A percentile compares a stretch with the other conserved stretches of the same genome.
Conservation (phyloP, 2,113 vertebrate species). For the Empidonax alnorum region DNA sequence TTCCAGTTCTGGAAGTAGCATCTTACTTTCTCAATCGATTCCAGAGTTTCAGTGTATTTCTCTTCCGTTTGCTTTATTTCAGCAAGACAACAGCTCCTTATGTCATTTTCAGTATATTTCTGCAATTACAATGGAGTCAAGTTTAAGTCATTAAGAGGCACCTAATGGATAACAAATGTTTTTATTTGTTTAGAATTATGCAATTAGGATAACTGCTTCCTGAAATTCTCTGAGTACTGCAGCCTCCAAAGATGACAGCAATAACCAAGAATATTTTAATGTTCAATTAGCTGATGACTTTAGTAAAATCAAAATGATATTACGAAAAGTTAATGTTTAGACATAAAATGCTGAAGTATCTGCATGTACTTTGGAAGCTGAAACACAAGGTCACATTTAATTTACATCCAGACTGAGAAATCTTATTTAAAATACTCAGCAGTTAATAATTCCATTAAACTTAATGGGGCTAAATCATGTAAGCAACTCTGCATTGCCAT, state of each 20-base stretch:
- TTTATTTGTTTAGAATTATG: constrained; percentile 35
- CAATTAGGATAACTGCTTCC: constrained; percentile 40
- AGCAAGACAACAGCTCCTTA: constrained; percentile 91
- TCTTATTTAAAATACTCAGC: not conserved
- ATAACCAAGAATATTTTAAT: constrained; percentile 8
- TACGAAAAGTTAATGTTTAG: constrained; percentile 21
- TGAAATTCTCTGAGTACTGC: not conserved
- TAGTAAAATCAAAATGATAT: constrained; percentile 1
- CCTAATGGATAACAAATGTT: constrained; percentile 15
- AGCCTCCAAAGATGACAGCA: not conserved
- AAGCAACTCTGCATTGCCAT: not conserved
- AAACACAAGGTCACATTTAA: constrained; percentile 7
- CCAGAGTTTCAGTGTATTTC: constrained; percentile 96
- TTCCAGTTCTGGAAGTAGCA: not conserved
- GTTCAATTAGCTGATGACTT: constrained; percentile 14
- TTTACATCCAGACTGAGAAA: not conserved
- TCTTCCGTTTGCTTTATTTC: constrained; percentile 98
- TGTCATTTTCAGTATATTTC: constrained; percentile 91
- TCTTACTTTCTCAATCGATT: constrained; percentile 94
- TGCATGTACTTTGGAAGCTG: not conserved
- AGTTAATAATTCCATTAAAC: constrained; percentile 15
- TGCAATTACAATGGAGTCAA: constrained; percentile 75
- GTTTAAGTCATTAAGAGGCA: constrained; percentile 18
- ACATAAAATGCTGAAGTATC: not conserved
- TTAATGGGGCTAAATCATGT: not conserved